Evolutionary conservation across 1,140 invertebrate species (phyloP).

Genomic region (Metopolophium dirhodum): DNA sequence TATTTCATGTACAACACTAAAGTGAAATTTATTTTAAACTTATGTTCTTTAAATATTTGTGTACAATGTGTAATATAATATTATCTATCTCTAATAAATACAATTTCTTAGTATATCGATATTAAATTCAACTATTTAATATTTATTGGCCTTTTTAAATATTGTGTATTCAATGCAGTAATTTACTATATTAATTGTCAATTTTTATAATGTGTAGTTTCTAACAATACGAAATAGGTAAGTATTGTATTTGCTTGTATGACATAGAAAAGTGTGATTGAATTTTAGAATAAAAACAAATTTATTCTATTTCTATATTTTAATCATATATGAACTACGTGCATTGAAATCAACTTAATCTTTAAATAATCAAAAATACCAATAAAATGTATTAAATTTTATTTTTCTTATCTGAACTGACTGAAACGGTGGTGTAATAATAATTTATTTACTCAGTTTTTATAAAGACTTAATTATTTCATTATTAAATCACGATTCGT

Average conservation of each 20-base stretch:
- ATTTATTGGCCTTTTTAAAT: too few species aligned
- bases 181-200: neutral
- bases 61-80: too few species aligned
- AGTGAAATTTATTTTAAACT: too few species aligned
- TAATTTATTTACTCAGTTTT: neutral
- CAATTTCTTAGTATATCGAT: too few species aligned
- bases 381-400: neutral
- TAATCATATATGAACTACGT: neutral
- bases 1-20: too few species aligned
- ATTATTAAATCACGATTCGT: neutral
- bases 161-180: neutral
- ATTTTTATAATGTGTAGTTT: neutral
- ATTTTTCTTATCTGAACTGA: slow-evolving; percentile 15
- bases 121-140: too few species aligned
- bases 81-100: too few species aligned
- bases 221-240: neutral
- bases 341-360: neutral
- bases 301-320: neutral
- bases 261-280: neutral
- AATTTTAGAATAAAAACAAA: neutral
- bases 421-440: neutral
- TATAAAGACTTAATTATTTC: neutral
- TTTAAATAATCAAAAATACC: slow-evolving; percentile 21
- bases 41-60: too few species aligned
- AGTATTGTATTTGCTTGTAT: neutral